Conservation (phyloP, 1,140 invertebrate genomes). For the Samia ricini region DNA sequence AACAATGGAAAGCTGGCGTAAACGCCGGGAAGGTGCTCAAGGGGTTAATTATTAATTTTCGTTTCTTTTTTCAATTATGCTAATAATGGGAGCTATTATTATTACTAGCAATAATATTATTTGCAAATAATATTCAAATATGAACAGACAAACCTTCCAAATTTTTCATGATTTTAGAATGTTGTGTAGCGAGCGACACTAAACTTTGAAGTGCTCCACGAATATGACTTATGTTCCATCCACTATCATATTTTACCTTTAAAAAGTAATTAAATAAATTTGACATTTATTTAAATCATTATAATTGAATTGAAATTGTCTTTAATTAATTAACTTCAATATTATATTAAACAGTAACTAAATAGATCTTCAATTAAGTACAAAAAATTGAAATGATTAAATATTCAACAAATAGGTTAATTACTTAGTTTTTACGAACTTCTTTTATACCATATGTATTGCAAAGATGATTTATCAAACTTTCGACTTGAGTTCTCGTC, state of each 20-base stretch:
- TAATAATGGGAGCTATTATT: no score
- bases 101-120: no score
- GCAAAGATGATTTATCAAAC: conserved; percentile 54
- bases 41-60: no score
- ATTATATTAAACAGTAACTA: neutral
- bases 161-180: conserved; percentile 82
- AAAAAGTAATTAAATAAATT: neutral
- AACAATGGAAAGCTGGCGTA: no score
- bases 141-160: conserved; percentile 78
- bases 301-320: neutral
- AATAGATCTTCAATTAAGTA: neutral
- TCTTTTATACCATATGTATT: conserved; percentile 71
- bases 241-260: conserved; percentile 84
- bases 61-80: no score
- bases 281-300: neutral
- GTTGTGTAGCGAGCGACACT: conserved; percentile 83
- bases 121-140: neutral
- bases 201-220: conserved; percentile 90
- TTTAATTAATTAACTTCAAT: no score
- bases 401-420: neutral
- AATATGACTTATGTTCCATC: conserved; percentile 93
- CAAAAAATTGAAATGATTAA: neutral
- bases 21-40: no score
- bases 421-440: conserved; percentile 58
- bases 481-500: conserved; percentile 60